Percentiles rank a stretch among this genome's conserved stretches.
These are phyloP conservation scores for Piprites chloris DNA, from an alignment of 2,113 vertebrate species.

Conservation along the genomic window DNA sequence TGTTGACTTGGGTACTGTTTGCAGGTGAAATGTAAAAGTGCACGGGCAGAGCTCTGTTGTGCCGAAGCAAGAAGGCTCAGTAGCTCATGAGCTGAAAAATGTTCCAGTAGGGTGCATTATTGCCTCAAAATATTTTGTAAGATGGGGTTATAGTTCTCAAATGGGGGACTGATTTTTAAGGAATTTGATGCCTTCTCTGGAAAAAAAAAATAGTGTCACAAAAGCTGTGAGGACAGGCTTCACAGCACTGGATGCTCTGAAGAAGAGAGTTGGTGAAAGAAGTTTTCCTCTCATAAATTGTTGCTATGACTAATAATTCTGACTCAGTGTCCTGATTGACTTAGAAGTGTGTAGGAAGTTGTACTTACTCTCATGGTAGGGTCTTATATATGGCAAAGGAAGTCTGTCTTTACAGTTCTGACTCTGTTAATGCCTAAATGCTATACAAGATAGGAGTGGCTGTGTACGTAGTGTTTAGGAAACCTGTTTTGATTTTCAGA, in stretches of 20 bases:
- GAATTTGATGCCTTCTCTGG: not conserved
- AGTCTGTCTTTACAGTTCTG: not conserved
- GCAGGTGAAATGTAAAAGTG: not conserved
- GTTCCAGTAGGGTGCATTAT: not conserved
- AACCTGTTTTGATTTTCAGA: not conserved
- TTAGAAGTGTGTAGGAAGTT: not conserved
- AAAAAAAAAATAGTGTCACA: not conserved
- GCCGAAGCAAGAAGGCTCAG: not conserved
- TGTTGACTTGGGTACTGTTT: not conserved
- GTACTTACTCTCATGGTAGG: not conserved
- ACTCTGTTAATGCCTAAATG: not conserved
- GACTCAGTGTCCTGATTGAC: not conserved
- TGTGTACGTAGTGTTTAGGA: not conserved
- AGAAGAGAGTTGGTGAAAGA: not conserved
- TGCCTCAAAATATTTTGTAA: not conserved
- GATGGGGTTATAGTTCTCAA: not conserved
- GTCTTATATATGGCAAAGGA: not conserved
- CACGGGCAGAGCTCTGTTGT: not conserved
- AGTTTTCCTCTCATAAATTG: not conserved
- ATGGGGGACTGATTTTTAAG: not conserved
- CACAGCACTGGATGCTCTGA: not conserved
- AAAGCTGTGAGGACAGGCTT: not conserved
- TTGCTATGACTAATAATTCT: not conserved
- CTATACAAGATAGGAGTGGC: accelerated
- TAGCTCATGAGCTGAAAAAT: not conserved